phyloP scores from a whole-genome alignment of 1,140 invertebrate species.

The Ceratosolen solmsi region DNA sequence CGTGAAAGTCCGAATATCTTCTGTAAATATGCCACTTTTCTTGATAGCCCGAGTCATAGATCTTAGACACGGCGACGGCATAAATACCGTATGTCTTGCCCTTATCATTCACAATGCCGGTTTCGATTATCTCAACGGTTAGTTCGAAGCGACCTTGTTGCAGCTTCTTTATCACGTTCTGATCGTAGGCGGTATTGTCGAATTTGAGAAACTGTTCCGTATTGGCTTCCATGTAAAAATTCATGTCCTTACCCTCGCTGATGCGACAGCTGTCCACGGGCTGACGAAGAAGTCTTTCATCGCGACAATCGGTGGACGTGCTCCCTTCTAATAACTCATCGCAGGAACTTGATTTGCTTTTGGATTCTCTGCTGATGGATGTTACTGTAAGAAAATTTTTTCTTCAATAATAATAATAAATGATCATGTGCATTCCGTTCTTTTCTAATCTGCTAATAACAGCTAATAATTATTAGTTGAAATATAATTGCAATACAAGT shows the following conservation, averaged over 20 bases:
- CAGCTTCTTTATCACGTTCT: conserved; percentile 73
- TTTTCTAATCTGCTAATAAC: neutral
- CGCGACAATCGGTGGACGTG: conserved; percentile 1
- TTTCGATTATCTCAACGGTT: conserved; percentile 81
- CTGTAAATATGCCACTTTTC: conserved; percentile 87
- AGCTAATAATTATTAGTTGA: too few species aligned
- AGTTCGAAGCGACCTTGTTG: conserved; percentile 77
- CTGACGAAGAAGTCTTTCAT: conserved; percentile 31
- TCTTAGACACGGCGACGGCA: conserved; percentile 85
- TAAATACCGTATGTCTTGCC: conserved; percentile 92
- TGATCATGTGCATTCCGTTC: neutral
- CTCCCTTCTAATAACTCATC: conserved; percentile 59
- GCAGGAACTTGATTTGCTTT: conserved; percentile 58
- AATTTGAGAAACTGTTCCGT: conserved; percentile 62
- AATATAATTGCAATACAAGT: too few species aligned
- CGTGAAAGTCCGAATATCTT: conserved; percentile 92
- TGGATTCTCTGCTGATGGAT: conserved; percentile 50
- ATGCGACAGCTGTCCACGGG: conserved; percentile 59
- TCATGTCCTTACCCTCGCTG: conserved; percentile 57
- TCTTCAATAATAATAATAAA: neutral
- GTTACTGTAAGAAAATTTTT: neutral
- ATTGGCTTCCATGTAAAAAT: conserved; percentile 62
- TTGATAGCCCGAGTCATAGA: conserved; percentile 78
- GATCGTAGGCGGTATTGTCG: conserved; percentile 63
- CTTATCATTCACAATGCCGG: conserved; percentile 83